Conservation (phyloP, 2,113 vertebrate species). For the Trematocara marginatum region DNA sequence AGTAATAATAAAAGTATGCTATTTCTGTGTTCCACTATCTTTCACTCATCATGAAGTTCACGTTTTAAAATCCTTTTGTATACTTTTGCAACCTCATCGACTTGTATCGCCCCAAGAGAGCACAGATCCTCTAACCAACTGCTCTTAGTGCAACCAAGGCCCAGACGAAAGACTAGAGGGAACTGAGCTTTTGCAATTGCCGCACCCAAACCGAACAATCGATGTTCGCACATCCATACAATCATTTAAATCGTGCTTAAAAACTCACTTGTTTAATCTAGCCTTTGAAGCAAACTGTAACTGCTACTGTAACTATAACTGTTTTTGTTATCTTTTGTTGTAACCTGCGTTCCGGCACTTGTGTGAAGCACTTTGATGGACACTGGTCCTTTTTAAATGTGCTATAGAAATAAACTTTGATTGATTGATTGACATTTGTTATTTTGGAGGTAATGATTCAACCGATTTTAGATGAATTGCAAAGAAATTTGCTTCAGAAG, state of each 20-base stretch:
- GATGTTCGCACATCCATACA: accelerated
- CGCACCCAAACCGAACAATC: accelerated
- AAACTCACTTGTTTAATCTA: background rate
- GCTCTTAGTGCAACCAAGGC: background rate
- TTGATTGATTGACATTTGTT: background rate
- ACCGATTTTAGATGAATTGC: accelerated
- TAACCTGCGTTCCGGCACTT: accelerated
- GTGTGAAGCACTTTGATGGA: background rate
- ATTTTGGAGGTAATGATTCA: background rate
- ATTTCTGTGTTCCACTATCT: background rate
- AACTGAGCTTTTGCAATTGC: background rate
- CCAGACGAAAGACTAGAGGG: background rate
- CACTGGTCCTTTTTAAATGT: background rate
- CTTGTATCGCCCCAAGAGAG: background rate
- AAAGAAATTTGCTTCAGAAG: background rate
- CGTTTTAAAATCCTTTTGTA: background rate
- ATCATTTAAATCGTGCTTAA: background rate
- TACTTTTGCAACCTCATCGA: background rate
- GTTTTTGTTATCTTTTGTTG: background rate
- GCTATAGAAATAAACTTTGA: background rate
- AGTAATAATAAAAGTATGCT: background rate
- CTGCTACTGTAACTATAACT: accelerated
- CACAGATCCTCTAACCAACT: background rate
- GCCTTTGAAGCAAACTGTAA: background rate
- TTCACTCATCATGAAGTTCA: background rate